These are phyloP conservation scores for Plecotus auritus DNA, from an alignment of 2,113 vertebrate genomes.

Conservation along the genomic window DNA sequence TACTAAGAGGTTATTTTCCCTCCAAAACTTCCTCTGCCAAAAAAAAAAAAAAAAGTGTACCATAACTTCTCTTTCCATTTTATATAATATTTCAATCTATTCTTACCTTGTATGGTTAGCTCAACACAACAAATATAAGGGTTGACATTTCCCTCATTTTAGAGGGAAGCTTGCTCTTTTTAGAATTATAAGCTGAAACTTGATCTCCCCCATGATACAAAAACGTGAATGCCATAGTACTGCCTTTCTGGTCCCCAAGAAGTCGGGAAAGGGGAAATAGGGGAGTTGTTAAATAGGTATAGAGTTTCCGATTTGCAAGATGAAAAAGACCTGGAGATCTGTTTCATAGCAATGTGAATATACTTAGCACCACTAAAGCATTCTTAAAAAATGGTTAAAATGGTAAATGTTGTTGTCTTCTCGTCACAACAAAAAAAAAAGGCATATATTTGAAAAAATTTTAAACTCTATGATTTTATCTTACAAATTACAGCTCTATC, in stretches of 20 bases:
- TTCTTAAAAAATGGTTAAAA: not conserved
- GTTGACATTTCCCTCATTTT: not conserved
- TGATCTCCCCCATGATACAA: not conserved
- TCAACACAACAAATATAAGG: not conserved
- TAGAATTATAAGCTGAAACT: not conserved
- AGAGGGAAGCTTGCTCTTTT: not conserved
- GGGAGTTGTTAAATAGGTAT: not conserved
- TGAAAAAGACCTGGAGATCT: not conserved
- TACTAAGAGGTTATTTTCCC: not conserved
- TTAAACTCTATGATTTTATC: not conserved
- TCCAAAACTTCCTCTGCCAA: not conserved
- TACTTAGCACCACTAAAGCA: not conserved
- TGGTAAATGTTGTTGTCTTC: not conserved
- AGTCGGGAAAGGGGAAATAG: rapidly evolving
- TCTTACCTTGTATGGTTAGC: not conserved
- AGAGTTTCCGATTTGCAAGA: not conserved
- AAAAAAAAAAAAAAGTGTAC: not conserved
- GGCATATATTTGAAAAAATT: not conserved
- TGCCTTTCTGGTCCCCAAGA: not conserved
- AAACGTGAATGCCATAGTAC: not conserved
- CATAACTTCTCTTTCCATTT: not conserved
- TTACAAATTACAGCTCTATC: not conserved
- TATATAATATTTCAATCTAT: not conserved
- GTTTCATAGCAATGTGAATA: not conserved
- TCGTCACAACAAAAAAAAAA: not conserved